Conservation (phyloP, 2,797 vertebrate genomes). For the Phrynocephalus forsythii region DNA sequence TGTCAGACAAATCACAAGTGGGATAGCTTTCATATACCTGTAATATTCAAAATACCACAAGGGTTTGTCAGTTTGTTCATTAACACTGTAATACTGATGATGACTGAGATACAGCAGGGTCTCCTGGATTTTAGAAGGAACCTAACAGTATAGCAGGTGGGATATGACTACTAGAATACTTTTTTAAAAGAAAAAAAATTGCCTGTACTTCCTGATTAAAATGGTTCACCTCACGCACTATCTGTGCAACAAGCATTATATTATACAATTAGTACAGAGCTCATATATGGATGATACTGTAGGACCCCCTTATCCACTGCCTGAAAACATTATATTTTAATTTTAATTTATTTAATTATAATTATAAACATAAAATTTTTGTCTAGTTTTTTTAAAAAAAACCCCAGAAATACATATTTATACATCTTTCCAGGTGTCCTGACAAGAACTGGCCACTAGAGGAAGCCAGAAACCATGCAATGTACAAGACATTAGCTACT, state of each 20-base stretch:
- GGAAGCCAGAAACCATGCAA: too few relatives aligned
- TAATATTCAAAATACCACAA: constrained; percentile 47
- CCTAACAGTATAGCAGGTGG: background rate
- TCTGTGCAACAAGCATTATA: background rate
- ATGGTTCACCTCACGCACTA: background rate
- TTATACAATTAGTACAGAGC: background rate
- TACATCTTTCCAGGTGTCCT: too few relatives aligned
- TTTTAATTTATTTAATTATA: too few relatives aligned
- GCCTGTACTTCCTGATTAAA: background rate
- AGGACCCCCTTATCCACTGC: too few relatives aligned
- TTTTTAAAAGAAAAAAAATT: background rate
- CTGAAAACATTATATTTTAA: too few relatives aligned
- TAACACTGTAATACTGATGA: background rate
- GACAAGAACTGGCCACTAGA: too few relatives aligned
- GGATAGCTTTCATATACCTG: constrained; percentile 94
- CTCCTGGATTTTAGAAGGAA: background rate
- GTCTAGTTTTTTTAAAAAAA: too few relatives aligned
- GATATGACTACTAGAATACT: background rate
- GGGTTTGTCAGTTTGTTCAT: background rate
- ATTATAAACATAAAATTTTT: too few relatives aligned
- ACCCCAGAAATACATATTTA: too few relatives aligned
- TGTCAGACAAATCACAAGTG: constrained; percentile 87
- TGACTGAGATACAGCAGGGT: background rate
- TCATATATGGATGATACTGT: background rate
- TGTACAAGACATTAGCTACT: too few relatives aligned